Conservation (phyloP, 2,113 vertebrate species). For the Cephalopholis sonnerati region DNA sequence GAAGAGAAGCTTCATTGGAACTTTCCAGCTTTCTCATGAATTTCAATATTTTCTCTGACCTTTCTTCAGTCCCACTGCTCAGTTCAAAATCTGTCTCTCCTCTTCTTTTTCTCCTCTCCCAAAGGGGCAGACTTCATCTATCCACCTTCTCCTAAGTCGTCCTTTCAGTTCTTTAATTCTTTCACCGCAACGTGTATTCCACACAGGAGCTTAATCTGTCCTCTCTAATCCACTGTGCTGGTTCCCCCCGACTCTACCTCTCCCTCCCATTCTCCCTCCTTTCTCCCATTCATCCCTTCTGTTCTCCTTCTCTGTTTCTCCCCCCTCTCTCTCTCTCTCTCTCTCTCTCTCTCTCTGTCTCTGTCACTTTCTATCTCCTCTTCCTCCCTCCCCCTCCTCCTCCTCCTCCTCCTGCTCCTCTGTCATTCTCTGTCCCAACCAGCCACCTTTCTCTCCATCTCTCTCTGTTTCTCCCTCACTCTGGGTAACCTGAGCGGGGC, state of each 20-base stretch:
- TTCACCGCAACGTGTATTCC: conserved; percentile 80
- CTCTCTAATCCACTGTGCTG: conserved; percentile 82
- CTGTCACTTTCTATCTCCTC: conserved; percentile 53
- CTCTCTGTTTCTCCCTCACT: conserved; percentile 70
- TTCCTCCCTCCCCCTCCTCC: conserved; percentile 20
- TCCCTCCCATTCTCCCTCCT: conserved; percentile 66
- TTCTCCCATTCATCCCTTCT: conserved; percentile 69
- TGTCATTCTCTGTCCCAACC: conserved; percentile 63
- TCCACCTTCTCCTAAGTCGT: conserved; percentile 71
- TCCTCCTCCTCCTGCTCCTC: conserved; percentile 44
- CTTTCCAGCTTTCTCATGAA: conserved; percentile 74
- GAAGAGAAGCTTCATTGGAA: conserved; percentile 63
- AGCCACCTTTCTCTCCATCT: conserved; percentile 76
- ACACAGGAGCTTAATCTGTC: conserved; percentile 82
- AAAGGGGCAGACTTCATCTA: conserved; percentile 65
- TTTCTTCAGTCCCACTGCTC: conserved; percentile 39
- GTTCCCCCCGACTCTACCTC: conserved; percentile 53
- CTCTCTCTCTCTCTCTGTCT: conserved; percentile 7
- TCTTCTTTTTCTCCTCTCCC: conserved; percentile 38
- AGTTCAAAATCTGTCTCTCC: conserved; percentile 46
- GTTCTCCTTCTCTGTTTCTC: conserved; percentile 51
- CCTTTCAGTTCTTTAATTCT: conserved; percentile 79
- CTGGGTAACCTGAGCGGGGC: conserved; percentile 84
- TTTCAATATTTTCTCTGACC: conserved; percentile 67
- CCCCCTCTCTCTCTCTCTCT: neutral